Percentiles rank a stretch among this genome's conserved stretches.
phyloP scores from a whole-genome alignment of 2,888 invertebrate species.

The Xanthorhoe spadicearia region DNA sequence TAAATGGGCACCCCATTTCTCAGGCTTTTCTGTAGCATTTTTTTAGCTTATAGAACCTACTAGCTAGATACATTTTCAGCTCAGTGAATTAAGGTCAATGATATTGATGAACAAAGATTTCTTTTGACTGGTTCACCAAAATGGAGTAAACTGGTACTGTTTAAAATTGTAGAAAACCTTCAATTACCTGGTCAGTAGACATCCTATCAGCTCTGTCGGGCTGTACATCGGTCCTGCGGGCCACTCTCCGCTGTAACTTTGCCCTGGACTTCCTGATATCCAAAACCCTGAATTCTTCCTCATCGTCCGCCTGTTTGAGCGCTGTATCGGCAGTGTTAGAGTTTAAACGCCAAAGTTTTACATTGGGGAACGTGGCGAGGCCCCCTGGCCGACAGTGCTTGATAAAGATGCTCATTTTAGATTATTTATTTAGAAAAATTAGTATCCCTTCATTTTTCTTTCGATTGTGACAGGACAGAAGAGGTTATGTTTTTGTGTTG shows the following conservation, averaged over 20 bases:
- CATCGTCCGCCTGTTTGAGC: constrained; percentile 62
- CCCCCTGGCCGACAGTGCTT: constrained; percentile 62
- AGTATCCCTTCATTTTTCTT: not conserved
- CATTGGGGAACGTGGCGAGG: constrained; percentile 55
- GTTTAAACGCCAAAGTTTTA: constrained; percentile 71
- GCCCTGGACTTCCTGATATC: constrained; percentile 77
- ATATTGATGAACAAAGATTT: not conserved
- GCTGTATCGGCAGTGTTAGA: constrained; percentile 65
- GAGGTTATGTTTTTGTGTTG: constrained; percentile 13
- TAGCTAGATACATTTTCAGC: too few relatives aligned
- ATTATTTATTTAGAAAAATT: not conserved
- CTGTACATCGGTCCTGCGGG: constrained; percentile 65
- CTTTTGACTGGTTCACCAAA: too few relatives aligned
- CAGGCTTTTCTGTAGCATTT: too few relatives aligned
- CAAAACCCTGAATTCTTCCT: constrained; percentile 82
- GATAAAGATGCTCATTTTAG: constrained; percentile 70
- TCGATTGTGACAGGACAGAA: constrained; percentile 8
- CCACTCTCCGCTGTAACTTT: constrained; percentile 54
- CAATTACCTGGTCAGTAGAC: constrained; percentile 71
- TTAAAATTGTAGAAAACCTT: not conserved
- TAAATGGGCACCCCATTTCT: too few relatives aligned
- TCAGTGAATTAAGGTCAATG: not conserved
- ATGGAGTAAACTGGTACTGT: too few relatives aligned
- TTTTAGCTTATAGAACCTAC: too few relatives aligned
- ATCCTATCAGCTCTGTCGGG: constrained; percentile 77